These are phyloP conservation scores for Proterorhinus semilunaris DNA, from an alignment of 2,113 vertebrate genomes.

Conservation along the genomic window DNA sequence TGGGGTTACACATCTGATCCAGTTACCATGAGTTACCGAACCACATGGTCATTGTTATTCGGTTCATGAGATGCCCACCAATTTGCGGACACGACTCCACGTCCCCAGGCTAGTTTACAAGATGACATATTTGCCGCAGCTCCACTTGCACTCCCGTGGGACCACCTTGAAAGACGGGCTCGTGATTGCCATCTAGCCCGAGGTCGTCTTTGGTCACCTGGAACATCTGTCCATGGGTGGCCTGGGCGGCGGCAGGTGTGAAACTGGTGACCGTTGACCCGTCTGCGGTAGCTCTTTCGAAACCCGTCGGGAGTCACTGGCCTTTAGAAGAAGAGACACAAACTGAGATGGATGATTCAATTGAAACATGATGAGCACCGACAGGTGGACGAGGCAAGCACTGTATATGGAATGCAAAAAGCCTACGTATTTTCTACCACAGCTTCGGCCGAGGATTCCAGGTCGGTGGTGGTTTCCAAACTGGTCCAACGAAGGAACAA, in stretches of 20 bases:
- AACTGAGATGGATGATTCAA: no score
- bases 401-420: no score
- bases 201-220: not conserved
- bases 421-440: not conserved
- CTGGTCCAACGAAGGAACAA: no score
- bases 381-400: no score
- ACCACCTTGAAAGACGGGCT: not conserved
- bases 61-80: not conserved
- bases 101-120: not conserved
- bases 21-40: not conserved
- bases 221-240: constrained; percentile 3
- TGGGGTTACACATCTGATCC: not conserved
- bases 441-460: not conserved
- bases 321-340: not conserved
- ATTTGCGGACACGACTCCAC: not conserved
- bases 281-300: not conserved
- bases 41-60: not conserved
- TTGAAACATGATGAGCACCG: no score
- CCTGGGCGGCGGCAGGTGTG: not conserved
- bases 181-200: not conserved
- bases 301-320: not conserved
- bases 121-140: not conserved
- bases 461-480: no score
- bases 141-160: not conserved
- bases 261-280: not conserved